phyloP scores from a whole-genome alignment of 2,113 vertebrate genomes.

The Lucifuga dentata region DNA sequence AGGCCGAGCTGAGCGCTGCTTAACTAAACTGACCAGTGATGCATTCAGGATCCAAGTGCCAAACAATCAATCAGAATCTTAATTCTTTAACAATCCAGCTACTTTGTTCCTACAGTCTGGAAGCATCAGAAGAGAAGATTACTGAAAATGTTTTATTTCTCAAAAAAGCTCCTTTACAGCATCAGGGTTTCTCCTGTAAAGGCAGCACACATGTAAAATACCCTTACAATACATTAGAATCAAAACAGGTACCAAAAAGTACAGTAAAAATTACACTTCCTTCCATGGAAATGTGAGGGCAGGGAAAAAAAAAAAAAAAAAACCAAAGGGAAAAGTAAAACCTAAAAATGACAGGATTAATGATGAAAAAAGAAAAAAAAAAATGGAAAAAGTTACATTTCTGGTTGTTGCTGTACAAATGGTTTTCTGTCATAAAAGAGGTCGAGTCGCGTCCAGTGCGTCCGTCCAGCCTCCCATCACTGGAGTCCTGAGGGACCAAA shows the following conservation, averaged over 20 bases:
- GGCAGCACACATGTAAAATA: conserved; percentile 82
- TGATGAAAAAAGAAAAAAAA: conserved; percentile 59
- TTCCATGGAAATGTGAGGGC: conserved; percentile 92
- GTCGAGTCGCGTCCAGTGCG: conserved; percentile 61
- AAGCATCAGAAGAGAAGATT: conserved; percentile 64
- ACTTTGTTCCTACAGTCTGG: conserved; percentile 42
- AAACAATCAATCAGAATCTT: too few species aligned
- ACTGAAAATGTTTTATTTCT: conserved; percentile 79
- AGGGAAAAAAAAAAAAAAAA: conserved; percentile 79
- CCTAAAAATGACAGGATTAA: conserved; percentile 62
- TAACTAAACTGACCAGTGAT: too few species aligned
- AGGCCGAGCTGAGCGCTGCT: too few species aligned
- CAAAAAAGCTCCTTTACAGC: conserved; percentile 81
- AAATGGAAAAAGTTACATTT: conserved; percentile 91
- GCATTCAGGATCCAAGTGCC: too few species aligned
- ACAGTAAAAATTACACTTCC: conserved; percentile 99
- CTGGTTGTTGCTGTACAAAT: conserved; percentile 96
- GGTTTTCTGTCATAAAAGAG: conserved; percentile 83
- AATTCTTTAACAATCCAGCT: too few species aligned
- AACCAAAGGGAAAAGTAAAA: conserved; percentile 60
- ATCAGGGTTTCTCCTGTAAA: conserved; percentile 77
- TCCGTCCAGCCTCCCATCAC: conserved; percentile 54
- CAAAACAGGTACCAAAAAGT: conserved; percentile 97
- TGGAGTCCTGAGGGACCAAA: conserved; percentile 48
- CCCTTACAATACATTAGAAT: conserved; percentile 84